Evolutionary conservation across 2,888 invertebrate genomes (phyloP).

Genomic region (Apocheima hispidaria): DNA sequence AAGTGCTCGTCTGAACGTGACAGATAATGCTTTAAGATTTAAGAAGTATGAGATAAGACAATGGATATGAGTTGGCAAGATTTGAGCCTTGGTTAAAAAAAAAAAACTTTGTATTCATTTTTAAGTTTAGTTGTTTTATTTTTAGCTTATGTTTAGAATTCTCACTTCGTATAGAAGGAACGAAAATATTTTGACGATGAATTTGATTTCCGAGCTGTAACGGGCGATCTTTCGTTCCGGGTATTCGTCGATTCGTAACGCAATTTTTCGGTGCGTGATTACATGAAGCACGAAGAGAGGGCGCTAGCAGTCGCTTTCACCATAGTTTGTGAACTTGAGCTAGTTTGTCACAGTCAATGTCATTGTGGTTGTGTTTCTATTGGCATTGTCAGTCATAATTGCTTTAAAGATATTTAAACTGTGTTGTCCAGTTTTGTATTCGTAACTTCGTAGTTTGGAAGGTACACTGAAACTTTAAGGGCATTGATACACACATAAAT

Average conservation of each 20-base stretch:
- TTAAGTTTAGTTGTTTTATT: background rate
- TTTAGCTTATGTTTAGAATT: background rate
- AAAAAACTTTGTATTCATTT: background rate
- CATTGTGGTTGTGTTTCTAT: conserved; percentile 37
- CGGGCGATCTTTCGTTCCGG: conserved; percentile 21
- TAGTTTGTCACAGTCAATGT: conserved; percentile 63
- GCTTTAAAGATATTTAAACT: background rate
- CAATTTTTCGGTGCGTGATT: conserved; percentile 45
- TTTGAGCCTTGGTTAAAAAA: conserved; percentile 6
- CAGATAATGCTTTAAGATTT: conserved; percentile 4
- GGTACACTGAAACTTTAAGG: no score
- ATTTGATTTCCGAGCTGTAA: conserved; percentile 4
- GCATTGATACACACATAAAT: background rate
- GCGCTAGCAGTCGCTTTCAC: conserved; percentile 59
- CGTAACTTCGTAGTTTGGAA: background rate
- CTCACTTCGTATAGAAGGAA: background rate
- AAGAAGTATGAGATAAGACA: conserved; percentile 1
- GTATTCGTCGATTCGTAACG: conserved; percentile 44
- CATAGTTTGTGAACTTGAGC: conserved; percentile 60
- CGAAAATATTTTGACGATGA: background rate
- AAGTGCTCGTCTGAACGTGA: conserved; percentile 6
- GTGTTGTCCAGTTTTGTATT: background rate
- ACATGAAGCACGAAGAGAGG: conserved; percentile 49
- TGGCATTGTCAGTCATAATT: conserved; percentile 4
- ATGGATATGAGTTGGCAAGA: conserved; percentile 4